Evolutionary conservation across 1,140 invertebrate species (phyloP).

Genomic region (Brachionus asplanchnoidis): DNA sequence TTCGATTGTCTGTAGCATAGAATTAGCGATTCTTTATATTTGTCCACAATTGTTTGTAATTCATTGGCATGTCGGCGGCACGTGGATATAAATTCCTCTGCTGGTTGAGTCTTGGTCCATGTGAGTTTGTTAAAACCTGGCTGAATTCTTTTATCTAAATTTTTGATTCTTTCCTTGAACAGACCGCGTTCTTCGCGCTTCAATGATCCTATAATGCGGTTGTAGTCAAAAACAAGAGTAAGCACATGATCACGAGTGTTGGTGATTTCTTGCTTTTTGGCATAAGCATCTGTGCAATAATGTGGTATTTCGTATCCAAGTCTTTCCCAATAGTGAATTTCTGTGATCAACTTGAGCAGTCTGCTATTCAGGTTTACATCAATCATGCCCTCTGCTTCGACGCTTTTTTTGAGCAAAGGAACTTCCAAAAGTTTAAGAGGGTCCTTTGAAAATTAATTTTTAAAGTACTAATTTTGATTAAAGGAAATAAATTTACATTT

Average conservation of each 20-base stretch:
- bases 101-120: slow-evolving; percentile 68
- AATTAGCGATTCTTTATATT: slow-evolving; percentile 72
- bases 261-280: slow-evolving; percentile 63
- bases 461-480: background rate
- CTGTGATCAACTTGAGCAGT: slow-evolving; percentile 63
- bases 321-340: slow-evolving; percentile 67
- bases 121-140: slow-evolving; percentile 72
- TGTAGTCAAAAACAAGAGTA: slow-evolving; percentile 71
- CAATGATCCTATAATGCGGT: slow-evolving; percentile 66
- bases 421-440: slow-evolving; percentile 65
- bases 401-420: slow-evolving; percentile 67
- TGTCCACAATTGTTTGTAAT: slow-evolving; percentile 66
- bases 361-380: slow-evolving; percentile 72
- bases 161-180: slow-evolving; percentile 61
- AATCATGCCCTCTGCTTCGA: slow-evolving; percentile 63
- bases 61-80: slow-evolving; percentile 65
- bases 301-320: slow-evolving; percentile 65
- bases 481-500: slow-evolving; percentile 46
- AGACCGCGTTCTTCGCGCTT: slow-evolving; percentile 61
- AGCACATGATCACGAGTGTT: slow-evolving; percentile 70
- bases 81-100: slow-evolving; percentile 71
- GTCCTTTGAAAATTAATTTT: slow-evolving; percentile 51
- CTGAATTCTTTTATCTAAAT: slow-evolving; percentile 69
- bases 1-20: slow-evolving; percentile 70
- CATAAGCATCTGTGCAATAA: slow-evolving; percentile 61